phyloP scores from a whole-genome alignment of 2,113 vertebrate genomes.

The Nesogale talazaci region DNA sequence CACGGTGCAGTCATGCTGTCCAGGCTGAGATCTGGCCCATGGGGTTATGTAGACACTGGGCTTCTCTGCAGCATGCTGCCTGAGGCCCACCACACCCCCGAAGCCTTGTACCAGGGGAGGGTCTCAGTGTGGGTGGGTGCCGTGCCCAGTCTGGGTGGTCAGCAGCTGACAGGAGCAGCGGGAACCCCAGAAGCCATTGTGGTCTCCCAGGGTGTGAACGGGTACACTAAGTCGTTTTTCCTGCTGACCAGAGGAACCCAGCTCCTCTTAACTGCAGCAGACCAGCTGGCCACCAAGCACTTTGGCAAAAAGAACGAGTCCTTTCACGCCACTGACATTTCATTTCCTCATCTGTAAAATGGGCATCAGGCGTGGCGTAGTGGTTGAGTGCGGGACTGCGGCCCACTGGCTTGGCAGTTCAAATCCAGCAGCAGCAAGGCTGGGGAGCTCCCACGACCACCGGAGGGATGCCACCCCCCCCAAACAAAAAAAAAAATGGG shows the following conservation, averaged over 20 bases:
- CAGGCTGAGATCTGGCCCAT: not conserved
- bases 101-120: not conserved
- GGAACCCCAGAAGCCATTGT: not conserved
- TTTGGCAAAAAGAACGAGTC: no score
- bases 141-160: not conserved
- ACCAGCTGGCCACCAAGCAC: not conserved
- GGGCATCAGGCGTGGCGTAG: no score
- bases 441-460: no score
- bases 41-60: not conserved
- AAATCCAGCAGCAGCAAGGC: no score
- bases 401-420: no score
- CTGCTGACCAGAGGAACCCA: no score
- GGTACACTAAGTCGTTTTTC: not conserved
- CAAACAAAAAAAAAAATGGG: no score
- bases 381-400: no score
- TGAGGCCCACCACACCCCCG: fast-evolving
- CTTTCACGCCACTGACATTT: no score
- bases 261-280: not conserved
- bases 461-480: no score
- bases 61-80: not conserved
- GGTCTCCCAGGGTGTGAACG: not conserved
- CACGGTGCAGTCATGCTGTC: not conserved
- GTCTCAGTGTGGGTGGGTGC: not conserved
- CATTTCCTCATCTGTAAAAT: no score
- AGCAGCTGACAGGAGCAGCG: not conserved